A percentile compares a stretch with the other conserved stretches of the same genome.
These are phyloP conservation scores for Trichacis sp. DNA, from an alignment of 2,888 invertebrate species.

Conservation along the genomic window DNA sequence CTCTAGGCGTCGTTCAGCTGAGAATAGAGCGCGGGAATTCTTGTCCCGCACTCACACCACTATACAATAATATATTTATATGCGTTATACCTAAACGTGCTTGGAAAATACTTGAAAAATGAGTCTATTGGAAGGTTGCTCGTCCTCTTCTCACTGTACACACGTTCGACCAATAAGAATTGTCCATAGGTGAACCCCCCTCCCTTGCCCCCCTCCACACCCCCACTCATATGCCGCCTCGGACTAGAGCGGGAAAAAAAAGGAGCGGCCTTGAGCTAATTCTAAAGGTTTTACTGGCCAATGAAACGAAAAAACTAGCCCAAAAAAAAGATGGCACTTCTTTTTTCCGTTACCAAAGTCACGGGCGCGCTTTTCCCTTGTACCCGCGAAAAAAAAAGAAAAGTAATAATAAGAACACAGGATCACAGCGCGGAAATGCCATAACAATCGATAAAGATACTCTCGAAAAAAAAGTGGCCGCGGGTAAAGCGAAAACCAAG, in stretches of 20 bases:
- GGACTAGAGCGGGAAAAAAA: constrained; percentile 52
- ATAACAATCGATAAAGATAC: constrained; percentile 62
- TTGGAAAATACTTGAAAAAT: constrained; percentile 67
- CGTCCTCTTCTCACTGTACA: constrained; percentile 57
- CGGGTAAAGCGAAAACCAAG: constrained; percentile 57
- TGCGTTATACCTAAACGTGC: constrained; percentile 59
- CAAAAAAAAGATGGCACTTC: constrained; percentile 15
- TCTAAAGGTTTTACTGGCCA: constrained; percentile 65
- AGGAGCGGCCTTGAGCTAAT: constrained; percentile 50
- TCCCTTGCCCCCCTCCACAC: constrained; percentile 17
- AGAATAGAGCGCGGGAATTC: constrained; percentile 26
- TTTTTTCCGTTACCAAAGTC: constrained; percentile 11
- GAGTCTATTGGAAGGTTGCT: constrained; percentile 65
- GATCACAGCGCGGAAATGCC: constrained; percentile 20
- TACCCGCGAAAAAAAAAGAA: constrained; percentile 13
- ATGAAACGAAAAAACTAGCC: constrained; percentile 53
- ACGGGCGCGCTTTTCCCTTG: constrained; percentile 8
- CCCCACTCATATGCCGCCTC: constrained; percentile 31
- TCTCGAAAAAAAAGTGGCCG: constrained; percentile 52
- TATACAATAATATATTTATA: constrained; percentile 8
- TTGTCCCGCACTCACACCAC: constrained; percentile 16
- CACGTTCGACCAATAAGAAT: constrained; percentile 45
- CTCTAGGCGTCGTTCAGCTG: constrained; percentile 23
- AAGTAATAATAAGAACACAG: constrained; percentile 13
- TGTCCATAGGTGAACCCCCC: constrained; percentile 32